A percentile compares a stretch with the other conserved stretches of the same genome.
These are phyloP conservation scores for Iguana delicatissima DNA, from an alignment of 2,797 vertebrate genomes.

Conservation along the genomic window DNA sequence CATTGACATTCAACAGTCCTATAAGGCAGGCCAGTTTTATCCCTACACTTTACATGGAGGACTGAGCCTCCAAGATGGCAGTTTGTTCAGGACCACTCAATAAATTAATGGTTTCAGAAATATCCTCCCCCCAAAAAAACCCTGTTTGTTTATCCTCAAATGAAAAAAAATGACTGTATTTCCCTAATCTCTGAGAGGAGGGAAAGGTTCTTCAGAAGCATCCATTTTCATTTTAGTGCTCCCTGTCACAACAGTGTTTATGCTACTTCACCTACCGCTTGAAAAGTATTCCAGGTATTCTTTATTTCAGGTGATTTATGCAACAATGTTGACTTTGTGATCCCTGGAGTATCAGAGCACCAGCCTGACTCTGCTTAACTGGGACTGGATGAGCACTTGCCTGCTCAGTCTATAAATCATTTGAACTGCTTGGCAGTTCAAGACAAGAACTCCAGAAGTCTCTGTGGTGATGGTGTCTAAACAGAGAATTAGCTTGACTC, in stretches of 20 bases:
- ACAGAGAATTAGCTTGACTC: background rate
- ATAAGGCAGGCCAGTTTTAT: background rate
- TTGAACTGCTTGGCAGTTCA: background rate
- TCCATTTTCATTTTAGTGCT: background rate
- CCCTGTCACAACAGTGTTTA: background rate
- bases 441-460: background rate
- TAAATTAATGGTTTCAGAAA: too few species aligned
- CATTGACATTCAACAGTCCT: background rate
- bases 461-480: background rate
- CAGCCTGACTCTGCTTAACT: background rate
- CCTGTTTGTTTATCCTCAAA: too few species aligned
- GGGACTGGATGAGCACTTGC: background rate
- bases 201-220: background rate
- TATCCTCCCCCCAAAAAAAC: background rate
- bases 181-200: background rate
- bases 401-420: background rate
- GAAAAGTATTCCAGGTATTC: background rate
- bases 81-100: background rate
- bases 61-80: background rate
- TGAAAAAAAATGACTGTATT: background rate
- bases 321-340: background rate
- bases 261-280: background rate
- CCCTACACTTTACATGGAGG: background rate
- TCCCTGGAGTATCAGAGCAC: background rate
- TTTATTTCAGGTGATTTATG: accelerated